A percentile compares a stretch with the other conserved stretches of the same genome.
phyloP scores from a whole-genome alignment of 2,113 vertebrate species.

The Amazona vittata region DNA sequence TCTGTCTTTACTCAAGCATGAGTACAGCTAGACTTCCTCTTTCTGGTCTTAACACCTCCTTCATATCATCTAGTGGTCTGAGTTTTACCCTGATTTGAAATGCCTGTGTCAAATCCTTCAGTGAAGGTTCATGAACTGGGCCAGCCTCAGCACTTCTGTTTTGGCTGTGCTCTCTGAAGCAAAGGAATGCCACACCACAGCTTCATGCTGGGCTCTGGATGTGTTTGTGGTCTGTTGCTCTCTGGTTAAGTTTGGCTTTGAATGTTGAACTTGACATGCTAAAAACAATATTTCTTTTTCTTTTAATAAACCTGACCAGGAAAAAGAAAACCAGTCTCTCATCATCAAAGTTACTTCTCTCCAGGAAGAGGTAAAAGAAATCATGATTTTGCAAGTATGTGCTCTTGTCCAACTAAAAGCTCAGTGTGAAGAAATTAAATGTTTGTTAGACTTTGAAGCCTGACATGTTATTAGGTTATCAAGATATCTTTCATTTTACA shows the following conservation, averaged over 20 bases:
- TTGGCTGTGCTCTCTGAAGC: background rate
- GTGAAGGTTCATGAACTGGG: too few relatives aligned
- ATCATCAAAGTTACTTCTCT: constrained; percentile 82
- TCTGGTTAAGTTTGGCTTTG: background rate
- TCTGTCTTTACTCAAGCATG: background rate
- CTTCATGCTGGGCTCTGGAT: background rate
- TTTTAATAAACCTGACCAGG: constrained; percentile 63
- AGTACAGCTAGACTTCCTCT: background rate
- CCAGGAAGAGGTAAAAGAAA: constrained; percentile 85
- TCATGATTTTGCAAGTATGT: background rate
- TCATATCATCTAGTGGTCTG: background rate
- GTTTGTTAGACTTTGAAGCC: background rate
- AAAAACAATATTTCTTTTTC: background rate
- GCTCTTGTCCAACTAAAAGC: background rate
- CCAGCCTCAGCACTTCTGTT: background rate
- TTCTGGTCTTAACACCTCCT: background rate
- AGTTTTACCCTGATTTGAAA: background rate
- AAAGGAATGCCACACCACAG: background rate
- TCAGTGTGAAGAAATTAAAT: background rate
- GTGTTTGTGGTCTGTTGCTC: background rate
- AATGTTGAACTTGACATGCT: background rate
- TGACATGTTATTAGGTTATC: background rate
- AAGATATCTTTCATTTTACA: background rate
- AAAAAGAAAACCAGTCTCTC: constrained; percentile 85
- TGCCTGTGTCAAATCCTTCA: background rate